Evolutionary conservation across 2,113 vertebrate genomes (phyloP), one percentile per base, ranked within the genome.

Genomic region (Notothenia rossii): DNA sequence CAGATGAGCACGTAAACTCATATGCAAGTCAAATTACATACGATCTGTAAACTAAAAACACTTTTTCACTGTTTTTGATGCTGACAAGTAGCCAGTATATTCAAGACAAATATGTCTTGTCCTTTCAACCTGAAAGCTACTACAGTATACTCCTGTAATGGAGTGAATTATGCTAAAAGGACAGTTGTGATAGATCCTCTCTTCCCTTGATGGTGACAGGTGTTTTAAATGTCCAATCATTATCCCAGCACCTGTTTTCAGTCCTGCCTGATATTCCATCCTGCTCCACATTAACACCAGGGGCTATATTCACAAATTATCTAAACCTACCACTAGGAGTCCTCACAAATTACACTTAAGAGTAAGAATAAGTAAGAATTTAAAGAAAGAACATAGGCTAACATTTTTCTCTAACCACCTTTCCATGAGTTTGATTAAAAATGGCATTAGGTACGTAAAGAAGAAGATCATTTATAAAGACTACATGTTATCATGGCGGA

Each of bases 61-160:
- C 1, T 17, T 25, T 2, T 45, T 14, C 48, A 29, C 22, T 22
- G 50, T 43, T 50, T 49, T n/a, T n/a, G 40, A 60, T 46, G 15
- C 20, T 55, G 22, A 36, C 49, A 18, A 56, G 60, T 5, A 12
- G 18, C 40, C 43, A 58, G 18, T 53, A 36, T 15, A 46, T 20
- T 61, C 20, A 36, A 22, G 53, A 76, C 50, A 8, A 63, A 70
- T 75, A 33, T 0, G 1, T 62, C 53, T 15, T 18, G 5, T 25
- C 60, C 36, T 77, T 82, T 82, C 66, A 66, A n/a, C 67, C 67
- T 61, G 22, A 77, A 82, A 66, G 46, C 67, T 36, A 36, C 49
- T 1, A 53, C 3, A 15, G 10, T 1, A 9, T 29, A 29, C 29
- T 29, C 29, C 36, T 79, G 69, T 73, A 40, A 68, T 68, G 12